Evolutionary conservation across 2,888 invertebrate genomes (phyloP), one percentile per base, ranked within the genome.

Genomic region (Nebria salina): DNA sequence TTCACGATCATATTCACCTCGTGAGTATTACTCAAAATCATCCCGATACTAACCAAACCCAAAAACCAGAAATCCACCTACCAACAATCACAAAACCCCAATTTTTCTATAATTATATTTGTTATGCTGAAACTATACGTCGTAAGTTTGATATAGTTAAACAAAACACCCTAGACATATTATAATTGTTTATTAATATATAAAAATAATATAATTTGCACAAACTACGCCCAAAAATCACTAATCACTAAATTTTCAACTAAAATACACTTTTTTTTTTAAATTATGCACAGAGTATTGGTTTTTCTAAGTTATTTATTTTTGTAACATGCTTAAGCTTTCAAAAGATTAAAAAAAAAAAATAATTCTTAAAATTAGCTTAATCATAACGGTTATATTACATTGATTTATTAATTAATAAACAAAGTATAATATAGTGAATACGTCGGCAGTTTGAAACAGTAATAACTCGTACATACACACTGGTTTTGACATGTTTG

Each of bases 1-100:
- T 86, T 95, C 93, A 82, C 90, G 93, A 82, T 93, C 95, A 83
- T 95, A 95, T 89, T 94, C 95, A 86, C 95, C 95, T 88, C 94
- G 95, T 95, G 93, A 94, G 94, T 94, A 89, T 82, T 66, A 73
- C 41, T 41, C 73, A 43, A 73, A 73, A 41, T 73, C 73, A 26
- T 41, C 26, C 43, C 43, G 41, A 34, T 73, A 73, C 73, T 73
- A 73, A 73, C 20, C 68, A 68, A 25, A 6, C 15, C 25, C 1
- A 6, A 8, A 15, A 68, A 26, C 26, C 8, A 25, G 8, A 54
- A 3, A 54, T 54, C 54, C 54, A 8, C 54, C 54, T 54, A 34
- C 34, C 34, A 34, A 34, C 34, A 34, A 34, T 34, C 34, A 34
- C 5, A 54, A 54, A 54, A 54, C 54, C 13, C 54, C 54, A 54